phyloP scores from a whole-genome alignment of 2,888 invertebrate species.

The Thelaira solivaga region DNA sequence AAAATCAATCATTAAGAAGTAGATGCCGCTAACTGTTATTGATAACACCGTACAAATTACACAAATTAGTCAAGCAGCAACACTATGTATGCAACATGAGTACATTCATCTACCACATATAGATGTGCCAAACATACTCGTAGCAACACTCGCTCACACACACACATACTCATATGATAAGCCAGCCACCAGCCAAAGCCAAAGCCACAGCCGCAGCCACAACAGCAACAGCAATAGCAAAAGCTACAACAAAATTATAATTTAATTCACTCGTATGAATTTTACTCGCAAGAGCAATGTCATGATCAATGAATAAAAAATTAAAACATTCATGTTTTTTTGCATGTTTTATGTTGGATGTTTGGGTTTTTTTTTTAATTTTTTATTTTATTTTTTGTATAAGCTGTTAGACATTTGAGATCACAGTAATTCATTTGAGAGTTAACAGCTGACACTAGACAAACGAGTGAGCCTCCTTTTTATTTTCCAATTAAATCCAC shows the following conservation, averaged over 20 bases:
- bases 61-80: conserved; percentile 54
- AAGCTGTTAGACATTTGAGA: background rate
- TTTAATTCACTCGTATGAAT: conserved; percentile 7
- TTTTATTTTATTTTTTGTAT: conserved; percentile 15
- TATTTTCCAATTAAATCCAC: no score
- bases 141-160: background rate
- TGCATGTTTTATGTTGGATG: conserved; percentile 16
- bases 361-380: conserved; percentile 29
- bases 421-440: conserved; percentile 6
- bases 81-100: conserved; percentile 23
- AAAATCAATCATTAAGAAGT: conserved; percentile 56
- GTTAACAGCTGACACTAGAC: background rate
- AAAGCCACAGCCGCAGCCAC: background rate
- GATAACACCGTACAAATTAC: conserved; percentile 64
- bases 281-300: conserved; percentile 50
- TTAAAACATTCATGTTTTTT: conserved; percentile 9
- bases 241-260: background rate
- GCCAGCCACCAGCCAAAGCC: background rate
- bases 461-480: no score
- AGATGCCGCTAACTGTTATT: conserved; percentile 64
- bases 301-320: conserved; percentile 52
- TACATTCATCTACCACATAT: background rate
- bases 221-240: background rate
- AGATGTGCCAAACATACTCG: background rate
- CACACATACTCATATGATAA: background rate